phyloP scores from a whole-genome alignment of 1,140 invertebrate species.

The Ruditapes philippinarum region DNA sequence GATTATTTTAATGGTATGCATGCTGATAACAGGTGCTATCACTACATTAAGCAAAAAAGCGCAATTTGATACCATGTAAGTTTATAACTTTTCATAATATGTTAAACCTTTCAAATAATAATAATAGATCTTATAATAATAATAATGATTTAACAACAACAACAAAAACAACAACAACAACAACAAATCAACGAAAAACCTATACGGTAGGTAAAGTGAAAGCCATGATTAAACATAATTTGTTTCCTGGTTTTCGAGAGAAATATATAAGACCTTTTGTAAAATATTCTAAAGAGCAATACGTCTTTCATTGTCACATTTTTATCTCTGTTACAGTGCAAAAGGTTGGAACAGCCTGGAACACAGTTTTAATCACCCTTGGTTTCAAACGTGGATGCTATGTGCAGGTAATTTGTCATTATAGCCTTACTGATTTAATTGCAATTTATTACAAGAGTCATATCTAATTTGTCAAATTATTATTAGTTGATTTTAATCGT shows the following conservation, averaged over 20 bases:
- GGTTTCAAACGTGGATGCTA: conserved; percentile 85
- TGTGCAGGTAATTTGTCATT: conserved; percentile 84
- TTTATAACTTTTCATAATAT: no score
- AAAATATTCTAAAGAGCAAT: neutral
- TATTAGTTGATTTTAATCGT: no score
- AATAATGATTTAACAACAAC: no score
- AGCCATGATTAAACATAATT: no score
- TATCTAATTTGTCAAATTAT: no score
- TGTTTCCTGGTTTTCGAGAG: neutral
- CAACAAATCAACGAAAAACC: no score
- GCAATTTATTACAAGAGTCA: no score
- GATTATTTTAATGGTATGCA: conserved; percentile 81
- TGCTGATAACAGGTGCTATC: conserved; percentile 84
- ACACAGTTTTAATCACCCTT: conserved; percentile 84
- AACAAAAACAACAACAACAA: no score
- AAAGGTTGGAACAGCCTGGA: conserved; percentile 63
- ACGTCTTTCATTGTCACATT: neutral
- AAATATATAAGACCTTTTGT: neutral
- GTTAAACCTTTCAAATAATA: no score
- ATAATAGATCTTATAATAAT: no score
- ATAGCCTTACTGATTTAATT: no score
- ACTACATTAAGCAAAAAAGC: conserved; percentile 84
- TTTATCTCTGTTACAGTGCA: conserved; percentile 68
- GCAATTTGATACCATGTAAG: conserved; percentile 83
- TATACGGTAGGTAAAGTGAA: no score